phyloP scores from a whole-genome alignment of 2,113 vertebrate species.

The Hemichromis elongatus region DNA sequence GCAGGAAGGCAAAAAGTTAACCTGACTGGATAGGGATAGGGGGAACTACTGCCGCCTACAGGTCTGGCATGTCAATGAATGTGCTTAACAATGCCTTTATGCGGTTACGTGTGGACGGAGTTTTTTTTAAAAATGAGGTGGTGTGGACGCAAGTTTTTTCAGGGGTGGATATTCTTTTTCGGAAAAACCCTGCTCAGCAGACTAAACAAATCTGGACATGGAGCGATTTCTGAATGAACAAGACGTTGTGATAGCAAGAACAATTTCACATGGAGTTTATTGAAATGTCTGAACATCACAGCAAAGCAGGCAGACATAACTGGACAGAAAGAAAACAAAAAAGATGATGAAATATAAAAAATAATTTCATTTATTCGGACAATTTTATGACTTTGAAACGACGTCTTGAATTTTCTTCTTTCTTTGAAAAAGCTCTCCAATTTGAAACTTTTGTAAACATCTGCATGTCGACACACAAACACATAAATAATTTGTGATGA shows the following conservation, averaged over 20 bases:
- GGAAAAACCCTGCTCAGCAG: too few relatives aligned
- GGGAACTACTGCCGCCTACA: too few relatives aligned
- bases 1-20: too few relatives aligned
- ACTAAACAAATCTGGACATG: neutral
- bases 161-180: too few relatives aligned
- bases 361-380: neutral
- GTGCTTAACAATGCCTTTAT: too few relatives aligned
- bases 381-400: neutral
- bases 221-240: neutral
- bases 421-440: neutral
- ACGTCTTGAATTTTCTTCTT: neutral
- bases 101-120: too few relatives aligned
- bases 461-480: neutral
- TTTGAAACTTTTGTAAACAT: conserved; percentile 14
- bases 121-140: too few relatives aligned
- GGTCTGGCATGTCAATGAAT: too few relatives aligned
- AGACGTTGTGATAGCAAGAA: neutral
- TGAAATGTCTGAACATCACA: conserved; percentile 31
- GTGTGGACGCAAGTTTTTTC: too few relatives aligned
- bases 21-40: too few relatives aligned
- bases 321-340: conserved; percentile 50
- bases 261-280: conserved; percentile 51
- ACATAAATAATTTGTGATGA: conserved; percentile 53
- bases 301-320: conserved; percentile 20
- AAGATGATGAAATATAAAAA: conserved; percentile 9